These are phyloP conservation scores for Macrocentrus cingulum DNA, from an alignment of 1,140 invertebrate genomes.

Conservation along the genomic window DNA sequence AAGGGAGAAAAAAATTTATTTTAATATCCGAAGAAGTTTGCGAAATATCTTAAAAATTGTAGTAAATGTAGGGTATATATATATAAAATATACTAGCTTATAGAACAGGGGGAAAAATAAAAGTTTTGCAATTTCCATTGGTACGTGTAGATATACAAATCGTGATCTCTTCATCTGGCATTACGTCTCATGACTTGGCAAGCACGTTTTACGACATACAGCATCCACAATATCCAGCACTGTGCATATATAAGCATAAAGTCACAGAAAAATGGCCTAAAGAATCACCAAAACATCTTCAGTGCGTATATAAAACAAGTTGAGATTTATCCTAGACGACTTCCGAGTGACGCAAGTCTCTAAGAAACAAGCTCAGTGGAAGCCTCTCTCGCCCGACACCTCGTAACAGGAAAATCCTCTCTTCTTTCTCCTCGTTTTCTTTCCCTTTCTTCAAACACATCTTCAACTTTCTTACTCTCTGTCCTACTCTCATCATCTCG, in stretches of 20 bases:
- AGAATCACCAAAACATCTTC: slow-evolving; percentile 23
- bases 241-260: too few relatives aligned
- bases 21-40: background rate
- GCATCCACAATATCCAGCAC: too few relatives aligned
- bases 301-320: background rate
- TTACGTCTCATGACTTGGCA: too few relatives aligned
- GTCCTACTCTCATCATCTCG: background rate
- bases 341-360: slow-evolving; percentile 8
- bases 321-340: slow-evolving; percentile 4
- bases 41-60: too few relatives aligned
- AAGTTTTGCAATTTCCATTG: too few relatives aligned
- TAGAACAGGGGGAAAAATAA: too few relatives aligned
- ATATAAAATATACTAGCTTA: too few relatives aligned
- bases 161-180: too few relatives aligned
- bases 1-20: background rate
- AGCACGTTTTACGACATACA: too few relatives aligned
- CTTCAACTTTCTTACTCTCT: slow-evolving; percentile 13
- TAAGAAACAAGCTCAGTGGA: slow-evolving; percentile 11
- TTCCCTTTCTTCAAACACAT: slow-evolving; percentile 14
- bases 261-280: too few relatives aligned
- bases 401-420: slow-evolving; percentile 26
- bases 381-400: slow-evolving; percentile 23
- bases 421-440: slow-evolving; percentile 20
- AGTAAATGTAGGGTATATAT: too few relatives aligned
- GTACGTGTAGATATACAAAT: too few relatives aligned